phyloP scores from a whole-genome alignment of 1,140 invertebrate genomes.

The Brachionus plicatilis region DNA sequence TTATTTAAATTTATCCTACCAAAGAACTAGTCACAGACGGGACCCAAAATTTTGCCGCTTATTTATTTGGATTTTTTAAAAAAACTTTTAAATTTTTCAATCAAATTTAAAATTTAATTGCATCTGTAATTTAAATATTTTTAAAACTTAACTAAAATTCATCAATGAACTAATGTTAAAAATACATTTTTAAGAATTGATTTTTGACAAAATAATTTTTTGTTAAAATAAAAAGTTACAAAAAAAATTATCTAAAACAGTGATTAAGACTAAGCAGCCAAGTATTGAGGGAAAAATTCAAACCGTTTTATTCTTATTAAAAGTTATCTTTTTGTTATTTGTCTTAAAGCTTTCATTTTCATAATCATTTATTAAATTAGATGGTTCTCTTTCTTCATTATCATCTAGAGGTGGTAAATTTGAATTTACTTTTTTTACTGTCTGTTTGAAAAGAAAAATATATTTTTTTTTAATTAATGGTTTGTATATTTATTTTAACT shows the following conservation, averaged over 20 bases:
- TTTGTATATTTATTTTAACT: neutral
- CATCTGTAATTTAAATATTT: too few relatives aligned
- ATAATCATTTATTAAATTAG: conserved; percentile 8
- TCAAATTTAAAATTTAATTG: too few relatives aligned
- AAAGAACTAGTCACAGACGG: too few relatives aligned
- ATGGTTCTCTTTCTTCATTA: conserved; percentile 15
- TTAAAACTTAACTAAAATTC: too few relatives aligned
- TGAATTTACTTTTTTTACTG: neutral
- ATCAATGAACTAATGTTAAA: too few relatives aligned
- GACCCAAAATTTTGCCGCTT: too few relatives aligned
- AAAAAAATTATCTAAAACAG: neutral
- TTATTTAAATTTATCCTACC: too few relatives aligned
- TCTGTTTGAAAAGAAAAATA: neutral
- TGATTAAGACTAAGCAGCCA: neutral
- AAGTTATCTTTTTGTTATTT: neutral
- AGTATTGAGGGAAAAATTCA: neutral
- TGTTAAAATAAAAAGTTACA: neutral
- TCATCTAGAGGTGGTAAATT: neutral
- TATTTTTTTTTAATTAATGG: neutral
- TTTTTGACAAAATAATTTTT: too few relatives aligned
- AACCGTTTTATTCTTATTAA: conserved; percentile 7
- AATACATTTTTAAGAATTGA: too few relatives aligned
- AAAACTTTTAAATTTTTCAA: too few relatives aligned
- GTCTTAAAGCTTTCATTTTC: conserved; percentile 4
- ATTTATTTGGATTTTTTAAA: too few relatives aligned